Conservation (phyloP, 2,797 vertebrate species). For the Bovichtus diacanthus region DNA sequence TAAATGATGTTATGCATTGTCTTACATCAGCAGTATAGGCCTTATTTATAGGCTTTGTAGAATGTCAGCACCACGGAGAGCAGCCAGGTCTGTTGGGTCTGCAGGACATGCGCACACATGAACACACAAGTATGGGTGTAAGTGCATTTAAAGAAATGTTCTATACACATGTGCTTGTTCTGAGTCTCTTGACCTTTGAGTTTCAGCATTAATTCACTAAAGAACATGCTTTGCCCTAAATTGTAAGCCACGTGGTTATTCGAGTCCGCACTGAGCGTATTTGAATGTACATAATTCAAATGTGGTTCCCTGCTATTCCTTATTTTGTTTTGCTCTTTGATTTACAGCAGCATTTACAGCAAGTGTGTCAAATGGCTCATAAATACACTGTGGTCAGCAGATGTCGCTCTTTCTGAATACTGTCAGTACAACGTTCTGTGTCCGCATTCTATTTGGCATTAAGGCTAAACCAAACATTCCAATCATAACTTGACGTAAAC, state of each 20-base stretch:
- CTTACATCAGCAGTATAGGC: neutral
- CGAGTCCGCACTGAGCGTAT: neutral
- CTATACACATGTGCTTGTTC: neutral
- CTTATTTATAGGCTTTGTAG: neutral
- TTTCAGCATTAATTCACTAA: neutral
- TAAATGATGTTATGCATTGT: neutral
- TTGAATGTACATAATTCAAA: neutral
- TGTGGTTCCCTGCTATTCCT: neutral
- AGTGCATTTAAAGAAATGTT: neutral
- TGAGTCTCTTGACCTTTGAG: neutral
- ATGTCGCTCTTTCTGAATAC: conserved; percentile 83
- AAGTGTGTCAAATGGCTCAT: conserved; percentile 26
- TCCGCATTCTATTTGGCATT: conserved; percentile 58
- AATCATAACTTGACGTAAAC: conserved; percentile 23
- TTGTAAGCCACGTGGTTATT: neutral
- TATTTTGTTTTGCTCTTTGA: neutral
- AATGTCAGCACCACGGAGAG: conserved; percentile 85
- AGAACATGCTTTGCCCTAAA: neutral
- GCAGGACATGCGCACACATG: neutral
- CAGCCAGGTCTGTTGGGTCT: conserved; percentile 25
- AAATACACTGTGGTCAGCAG: conserved; percentile 75
- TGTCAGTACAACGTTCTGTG: conserved; percentile 58
- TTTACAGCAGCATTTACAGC: conserved; percentile 38
- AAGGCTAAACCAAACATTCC: conserved; percentile 31
- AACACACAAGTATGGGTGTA: neutral